Conservation (phyloP, 2,797 vertebrate genomes). For the Rousettus madagascariensis region DNA sequence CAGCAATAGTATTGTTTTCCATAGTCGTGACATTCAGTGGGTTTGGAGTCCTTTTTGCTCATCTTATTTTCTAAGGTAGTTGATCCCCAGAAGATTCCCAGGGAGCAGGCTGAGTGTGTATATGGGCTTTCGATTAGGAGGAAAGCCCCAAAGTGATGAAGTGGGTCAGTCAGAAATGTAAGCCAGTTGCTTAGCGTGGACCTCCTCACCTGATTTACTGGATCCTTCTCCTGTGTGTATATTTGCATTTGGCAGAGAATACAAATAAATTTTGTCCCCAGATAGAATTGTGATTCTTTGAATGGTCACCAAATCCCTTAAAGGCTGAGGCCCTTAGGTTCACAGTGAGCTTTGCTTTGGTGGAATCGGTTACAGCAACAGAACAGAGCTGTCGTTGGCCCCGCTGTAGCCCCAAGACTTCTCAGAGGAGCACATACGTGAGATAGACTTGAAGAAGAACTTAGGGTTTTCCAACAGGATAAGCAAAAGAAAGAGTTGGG, state of each 20-base stretch:
- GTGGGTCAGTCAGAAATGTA: background rate
- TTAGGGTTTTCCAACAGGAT: conserved; percentile 14
- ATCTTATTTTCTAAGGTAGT: background rate
- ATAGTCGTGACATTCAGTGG: background rate
- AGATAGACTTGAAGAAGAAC: background rate
- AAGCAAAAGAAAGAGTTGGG: background rate
- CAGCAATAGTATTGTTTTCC: background rate
- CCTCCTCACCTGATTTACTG: background rate
- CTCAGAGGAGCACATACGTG: background rate
- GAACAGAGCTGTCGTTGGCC: background rate
- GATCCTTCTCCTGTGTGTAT: background rate
- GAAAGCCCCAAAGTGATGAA: background rate
- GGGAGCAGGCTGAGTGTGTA: background rate
- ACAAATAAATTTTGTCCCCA: background rate
- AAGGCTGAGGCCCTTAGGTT: background rate
- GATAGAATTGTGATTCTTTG: background rate
- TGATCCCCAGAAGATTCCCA: background rate
- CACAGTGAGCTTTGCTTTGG: background rate
- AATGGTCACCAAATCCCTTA: background rate
- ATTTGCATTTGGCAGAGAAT: background rate
- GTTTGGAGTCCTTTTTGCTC: background rate
- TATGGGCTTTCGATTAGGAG: background rate
- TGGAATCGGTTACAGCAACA: background rate
- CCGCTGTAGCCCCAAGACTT: background rate
- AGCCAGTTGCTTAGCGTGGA: background rate